These are phyloP conservation scores for Ianthella basta DNA, from an alignment of 37 sponge, comb jelly and placozoan species.

Conservation along the genomic window DNA sequence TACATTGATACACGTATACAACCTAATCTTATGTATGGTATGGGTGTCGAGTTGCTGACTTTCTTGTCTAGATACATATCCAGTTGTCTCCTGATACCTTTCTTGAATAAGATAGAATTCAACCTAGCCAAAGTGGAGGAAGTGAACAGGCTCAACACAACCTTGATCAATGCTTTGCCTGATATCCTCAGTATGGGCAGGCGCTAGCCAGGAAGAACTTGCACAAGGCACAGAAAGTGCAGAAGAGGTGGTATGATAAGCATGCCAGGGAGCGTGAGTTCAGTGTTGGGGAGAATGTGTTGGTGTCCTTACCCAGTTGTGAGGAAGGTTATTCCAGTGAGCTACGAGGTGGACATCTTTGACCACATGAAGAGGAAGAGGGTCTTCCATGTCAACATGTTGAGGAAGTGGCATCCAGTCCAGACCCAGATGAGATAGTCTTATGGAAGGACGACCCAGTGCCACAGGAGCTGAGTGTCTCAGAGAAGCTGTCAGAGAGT, in stretches of 20 bases:
- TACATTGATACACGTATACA: background rate
- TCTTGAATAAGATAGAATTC: background rate
- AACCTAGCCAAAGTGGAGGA: background rate
- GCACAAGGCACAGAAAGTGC: slow-evolving; percentile 17
- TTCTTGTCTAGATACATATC: slow-evolving; percentile 1
- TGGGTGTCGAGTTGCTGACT: background rate
- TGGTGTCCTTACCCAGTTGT: slow-evolving; percentile 35
- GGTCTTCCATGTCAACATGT: slow-evolving; percentile 54
- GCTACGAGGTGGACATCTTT: slow-evolving; percentile 37
- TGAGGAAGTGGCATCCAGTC: slow-evolving; percentile 21
- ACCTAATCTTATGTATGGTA: background rate
- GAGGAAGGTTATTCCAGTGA: slow-evolving; percentile 31
- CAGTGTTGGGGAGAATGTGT: slow-evolving; percentile 24
- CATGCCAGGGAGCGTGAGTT: slow-evolving; percentile 23
- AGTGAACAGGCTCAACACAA: background rate
- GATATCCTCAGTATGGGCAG: background rate
- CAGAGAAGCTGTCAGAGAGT: background rate
- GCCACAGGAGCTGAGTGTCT: background rate
- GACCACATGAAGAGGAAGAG: slow-evolving; percentile 28
- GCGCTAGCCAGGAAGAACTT: slow-evolving; percentile 35
- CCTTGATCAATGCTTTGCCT: background rate
- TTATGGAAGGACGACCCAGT: too few relatives aligned
- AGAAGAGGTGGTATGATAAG: slow-evolving; percentile 44
- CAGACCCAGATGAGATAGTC: too few relatives aligned
- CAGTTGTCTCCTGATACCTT: background rate